Evolutionary conservation across 2,113 vertebrate species (phyloP), one percentile per base, ranked within the genome.

Genomic region (Periophthalmodon schlosseri): DNA sequence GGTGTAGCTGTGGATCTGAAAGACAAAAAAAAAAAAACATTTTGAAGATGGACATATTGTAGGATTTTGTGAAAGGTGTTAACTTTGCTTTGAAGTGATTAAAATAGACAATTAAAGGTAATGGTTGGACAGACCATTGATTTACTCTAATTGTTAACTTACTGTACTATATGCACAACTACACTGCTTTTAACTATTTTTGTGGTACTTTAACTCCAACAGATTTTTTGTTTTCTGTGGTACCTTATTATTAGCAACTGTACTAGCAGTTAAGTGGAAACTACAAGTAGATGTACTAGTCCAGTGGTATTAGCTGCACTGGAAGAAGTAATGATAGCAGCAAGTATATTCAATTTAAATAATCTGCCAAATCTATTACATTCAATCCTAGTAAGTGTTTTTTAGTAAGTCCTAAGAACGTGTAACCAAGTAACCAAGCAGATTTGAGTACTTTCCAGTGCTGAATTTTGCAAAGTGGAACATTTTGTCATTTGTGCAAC

Each of bases 1-100:
- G 52, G 68, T 85, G 52, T 81, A 44, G 68, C 86, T 93, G 83
- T 83, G 88, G 72, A 93, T 82, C 94, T 94, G 77, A 87, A 75
- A 81, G 21, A 80, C 28, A 28, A 28, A 28, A 28, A 52, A 80
- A 63, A 81, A 21, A 74, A 21, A 34, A 34, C 10, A 9, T 2
- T 36, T 6, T 52, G 6, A 52, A 20, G 50, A 56, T 54, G 20
- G 20, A 56, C n/a, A 44, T 44, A 44, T 10, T 44, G 9, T 9
- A 44, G 9, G 39, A 11, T 10, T 44, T 44, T 44, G 39, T 44
- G 10, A 44, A 44, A 44, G 8, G 9, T 10, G 9, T 44, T 44
- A 44, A 44, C 39, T 44, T 44, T 44, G 39, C 39, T 39, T 50
- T 18, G 54, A 21, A 21, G 54, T 56, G 4, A 56, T 21, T 11